Evolutionary conservation across 2,888 invertebrate species (phyloP).

Genomic region (Lysandra bellargus): DNA sequence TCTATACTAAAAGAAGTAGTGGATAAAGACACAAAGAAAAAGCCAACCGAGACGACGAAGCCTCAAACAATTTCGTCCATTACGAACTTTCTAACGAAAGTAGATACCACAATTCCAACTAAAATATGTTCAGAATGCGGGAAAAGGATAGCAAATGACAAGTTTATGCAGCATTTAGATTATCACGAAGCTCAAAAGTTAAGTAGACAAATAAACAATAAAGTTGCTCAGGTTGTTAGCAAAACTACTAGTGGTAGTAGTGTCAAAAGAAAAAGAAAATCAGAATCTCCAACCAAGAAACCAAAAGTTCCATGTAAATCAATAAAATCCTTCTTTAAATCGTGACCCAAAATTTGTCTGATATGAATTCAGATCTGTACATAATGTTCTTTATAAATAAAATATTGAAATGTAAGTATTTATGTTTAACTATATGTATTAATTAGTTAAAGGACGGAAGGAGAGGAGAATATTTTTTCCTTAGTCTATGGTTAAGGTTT

Average conservation of each 20-base stretch:
- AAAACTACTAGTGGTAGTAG: slow-evolving; percentile 40
- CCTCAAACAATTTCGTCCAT: slow-evolving; percentile 53
- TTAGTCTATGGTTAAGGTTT: too few relatives aligned
- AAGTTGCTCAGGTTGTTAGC: slow-evolving; percentile 43
- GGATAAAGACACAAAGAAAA: slow-evolving; percentile 43
- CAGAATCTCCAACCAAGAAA: slow-evolving; percentile 60
- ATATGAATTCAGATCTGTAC: background rate
- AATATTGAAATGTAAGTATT: background rate
- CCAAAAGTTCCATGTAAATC: slow-evolving; percentile 65
- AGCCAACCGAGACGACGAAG: slow-evolving; percentile 45
- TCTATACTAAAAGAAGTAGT: slow-evolving; percentile 45
- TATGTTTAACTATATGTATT: background rate
- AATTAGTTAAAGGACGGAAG: too few relatives aligned
- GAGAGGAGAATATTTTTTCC: too few relatives aligned
- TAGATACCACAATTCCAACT: slow-evolving; percentile 57
- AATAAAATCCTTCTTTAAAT: slow-evolving; percentile 67
- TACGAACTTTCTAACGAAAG: slow-evolving; percentile 71
- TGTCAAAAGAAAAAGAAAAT: slow-evolving; percentile 65
- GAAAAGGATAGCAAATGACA: slow-evolving; percentile 80
- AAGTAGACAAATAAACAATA: slow-evolving; percentile 83
- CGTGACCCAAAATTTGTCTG: background rate
- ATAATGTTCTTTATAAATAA: background rate
- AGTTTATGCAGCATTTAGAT: slow-evolving; percentile 88
- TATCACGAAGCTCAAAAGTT: slow-evolving; percentile 91
- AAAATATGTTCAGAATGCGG: slow-evolving; percentile 86